Evolutionary conservation across 2,888 invertebrate species (phyloP), one percentile per base, ranked within the genome.

Genomic region (Orthosia incerta): DNA sequence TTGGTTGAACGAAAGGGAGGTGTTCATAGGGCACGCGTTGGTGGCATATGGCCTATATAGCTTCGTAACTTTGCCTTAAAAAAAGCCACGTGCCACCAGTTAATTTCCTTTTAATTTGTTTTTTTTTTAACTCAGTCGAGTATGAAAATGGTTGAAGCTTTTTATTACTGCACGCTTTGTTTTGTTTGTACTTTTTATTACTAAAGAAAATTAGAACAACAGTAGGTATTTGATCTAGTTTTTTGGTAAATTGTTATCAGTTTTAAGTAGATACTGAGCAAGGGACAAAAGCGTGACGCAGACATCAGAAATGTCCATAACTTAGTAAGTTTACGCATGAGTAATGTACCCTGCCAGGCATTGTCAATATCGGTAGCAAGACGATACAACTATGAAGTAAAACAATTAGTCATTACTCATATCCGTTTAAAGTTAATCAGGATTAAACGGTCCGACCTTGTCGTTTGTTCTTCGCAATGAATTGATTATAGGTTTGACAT

Each of bases 401-500:
- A 74, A 73, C 67, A 61, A n/a, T n/a, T n/a, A 78, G 72, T 64
- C 84, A 85, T 83, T 88, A 82, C 79, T 85, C 87, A 86, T 80
- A 82, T 85, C 82, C 79, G 82, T 79, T 85, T 79, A 84, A 86
- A 83, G 68, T 84, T 76, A 85, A 84, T 87, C 85, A 85, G 85
- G 84, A 89, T 88, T 86, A 91, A 93, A 89, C 82, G 86, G 74
- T 79, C 78, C 83, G 90, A 84, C 93, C 92, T 93, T 91, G 91
- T 61, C 77, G 84, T 83, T 85, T 87, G 79, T 80, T 84, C 89
- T 89, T 89, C 89, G 85, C 91, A 90, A 88, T 91, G 90, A 93
- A 93, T 94, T 93, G 92, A 92, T 93, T 91, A 92, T 87, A 87
- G 82, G 89, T 90, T 91, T 96, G 95, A 95, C 95, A 96, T 96